Base-by-base conservation (phyloP, 2,888 invertebrate species). In the Drosophila koepferae region DNA sequence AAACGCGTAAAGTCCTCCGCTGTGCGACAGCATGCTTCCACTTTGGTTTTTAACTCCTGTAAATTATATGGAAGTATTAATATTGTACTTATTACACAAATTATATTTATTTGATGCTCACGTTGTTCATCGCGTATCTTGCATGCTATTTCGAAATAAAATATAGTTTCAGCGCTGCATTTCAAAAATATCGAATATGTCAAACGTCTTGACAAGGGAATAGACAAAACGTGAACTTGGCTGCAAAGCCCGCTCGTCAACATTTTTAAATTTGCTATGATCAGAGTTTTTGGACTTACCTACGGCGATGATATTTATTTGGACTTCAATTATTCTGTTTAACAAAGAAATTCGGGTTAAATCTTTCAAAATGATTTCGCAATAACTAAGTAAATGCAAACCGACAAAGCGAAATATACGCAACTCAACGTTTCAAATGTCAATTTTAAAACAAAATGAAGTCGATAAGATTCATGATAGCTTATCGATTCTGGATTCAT, bases 1-100 rank as follows among this genome's bases (percentile, higher is more conserved):
- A 98, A 94, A 93, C 96, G 96, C 5, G 96, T 96, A 89, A 99
- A 98, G 88, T 98, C 96, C 93, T 98, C 97, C 0, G 97, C 98
- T 18, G 97, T 97, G 90, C 96, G 95, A 84, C 96, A 96, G 23
- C 98, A 97, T 90, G 96, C 95, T 74, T 97, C 97, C 44, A 96
- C 94, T 92, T 96, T 96, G 64, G 94, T 93, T 80, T 95, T 95
- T 43, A 94, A 82, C 36, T 95, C 94, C 94, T 96, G 36, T 7
- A 12, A 46, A 34, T 16, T 9, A 2, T 28, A 49, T 28, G 14
- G 40, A 1, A 28, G 10, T 10, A n/a, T 7, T 23, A 1, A 1
- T 1, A 49, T 59, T 44, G 18, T 9, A 41, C 23, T 58, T 23
- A 9, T 20, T 28, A n/a, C 0, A 2, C 4, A 49, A 51, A 23